These are phyloP conservation scores for Venusia cambrica DNA, from an alignment of 2,888 invertebrate species.

Conservation along the genomic window DNA sequence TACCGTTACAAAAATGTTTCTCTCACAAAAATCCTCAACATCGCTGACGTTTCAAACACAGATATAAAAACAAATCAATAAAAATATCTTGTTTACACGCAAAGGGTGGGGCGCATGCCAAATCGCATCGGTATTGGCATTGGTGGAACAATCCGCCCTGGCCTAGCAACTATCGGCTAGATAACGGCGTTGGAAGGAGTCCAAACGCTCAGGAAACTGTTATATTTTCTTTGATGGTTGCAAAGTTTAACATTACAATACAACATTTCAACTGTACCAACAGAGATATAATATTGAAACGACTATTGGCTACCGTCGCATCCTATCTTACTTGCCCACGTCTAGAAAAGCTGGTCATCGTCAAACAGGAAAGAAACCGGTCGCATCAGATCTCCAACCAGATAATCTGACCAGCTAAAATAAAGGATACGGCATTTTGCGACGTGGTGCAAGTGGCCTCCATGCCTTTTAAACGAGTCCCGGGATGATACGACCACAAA, in stretches of 20 bases:
- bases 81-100: slow-evolving; percentile 52
- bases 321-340: too few species aligned
- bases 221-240: slow-evolving; percentile 19
- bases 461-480: too few species aligned
- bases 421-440: too few species aligned
- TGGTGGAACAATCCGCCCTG: slow-evolving; percentile 27
- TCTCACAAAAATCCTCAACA: slow-evolving; percentile 13
- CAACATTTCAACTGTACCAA: background rate
- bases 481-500: too few species aligned
- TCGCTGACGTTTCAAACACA: slow-evolving; percentile 19
- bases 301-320: too few species aligned
- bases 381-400: too few species aligned
- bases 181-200: slow-evolving; percentile 27
- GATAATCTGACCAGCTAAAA: too few species aligned
- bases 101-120: slow-evolving; percentile 42
- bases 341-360: too few species aligned
- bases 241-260: background rate
- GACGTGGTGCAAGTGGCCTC: too few species aligned
- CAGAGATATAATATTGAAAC: too few species aligned
- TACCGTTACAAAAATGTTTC: slow-evolving; percentile 22
- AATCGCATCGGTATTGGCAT: slow-evolving; percentile 50
- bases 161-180: slow-evolving; percentile 30
- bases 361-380: too few species aligned
- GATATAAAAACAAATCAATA: slow-evolving; percentile 31
- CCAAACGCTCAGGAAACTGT: slow-evolving; percentile 25